phyloP scores from a whole-genome alignment of 2,888 invertebrate species.

The Meganola albula region DNA sequence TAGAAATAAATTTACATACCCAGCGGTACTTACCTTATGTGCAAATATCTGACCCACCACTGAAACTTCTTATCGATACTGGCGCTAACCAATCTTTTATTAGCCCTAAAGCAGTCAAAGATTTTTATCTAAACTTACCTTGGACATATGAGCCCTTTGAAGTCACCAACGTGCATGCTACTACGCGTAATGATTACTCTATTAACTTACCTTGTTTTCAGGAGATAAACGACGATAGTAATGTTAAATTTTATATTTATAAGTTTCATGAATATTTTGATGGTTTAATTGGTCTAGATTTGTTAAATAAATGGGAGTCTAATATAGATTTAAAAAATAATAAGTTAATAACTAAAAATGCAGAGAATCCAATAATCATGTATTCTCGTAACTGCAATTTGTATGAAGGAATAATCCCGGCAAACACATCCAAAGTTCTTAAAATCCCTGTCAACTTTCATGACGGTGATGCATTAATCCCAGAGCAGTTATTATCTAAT shows the following conservation, averaged over 20 bases:
- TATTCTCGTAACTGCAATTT: background rate
- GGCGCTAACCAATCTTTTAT: no score
- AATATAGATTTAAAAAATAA: no score
- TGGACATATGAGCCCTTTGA: slow-evolving; percentile 23
- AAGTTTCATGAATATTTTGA: slow-evolving; percentile 20
- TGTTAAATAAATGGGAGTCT: no score
- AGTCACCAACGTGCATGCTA: slow-evolving; percentile 23
- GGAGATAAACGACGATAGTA: slow-evolving; percentile 13
- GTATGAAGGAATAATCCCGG: background rate
- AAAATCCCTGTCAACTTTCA: background rate
- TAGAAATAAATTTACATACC: slow-evolving; percentile 25
- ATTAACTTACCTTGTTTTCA: slow-evolving; percentile 22
- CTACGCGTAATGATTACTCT: slow-evolving; percentile 19
- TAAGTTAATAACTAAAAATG: no score
- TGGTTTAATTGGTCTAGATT: no score
- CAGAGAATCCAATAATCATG: no score
- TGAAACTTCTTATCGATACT: no score
- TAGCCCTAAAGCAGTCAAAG: slow-evolving; percentile 15
- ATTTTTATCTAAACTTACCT: slow-evolving; percentile 10
- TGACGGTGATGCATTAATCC: background rate
- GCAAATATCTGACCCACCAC: no score
- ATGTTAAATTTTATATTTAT: slow-evolving; percentile 22
- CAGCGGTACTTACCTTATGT: slow-evolving; percentile 23
- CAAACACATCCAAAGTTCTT: background rate
- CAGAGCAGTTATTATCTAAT: background rate